Base-by-base conservation (phyloP, 1,140 invertebrate genomes). In the Onthophagus taurus region DNA sequence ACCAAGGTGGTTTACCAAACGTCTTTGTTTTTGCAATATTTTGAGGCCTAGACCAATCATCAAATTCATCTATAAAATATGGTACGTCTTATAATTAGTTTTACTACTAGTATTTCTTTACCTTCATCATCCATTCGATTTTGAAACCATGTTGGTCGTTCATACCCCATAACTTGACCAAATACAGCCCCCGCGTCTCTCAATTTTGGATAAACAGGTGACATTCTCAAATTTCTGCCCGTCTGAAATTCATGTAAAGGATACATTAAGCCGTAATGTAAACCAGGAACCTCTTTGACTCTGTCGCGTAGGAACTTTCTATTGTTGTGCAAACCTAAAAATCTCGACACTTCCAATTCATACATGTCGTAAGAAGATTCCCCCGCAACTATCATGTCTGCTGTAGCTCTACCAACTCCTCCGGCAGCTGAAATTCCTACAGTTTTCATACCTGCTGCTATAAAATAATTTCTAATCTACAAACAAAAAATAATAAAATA, bases 131-230 rank as follows among this genome's bases (percentile, higher is more conserved):
- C n/a, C n/a, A n/a, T 58, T 46, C 67, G 56, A 18, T 65, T 61
- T 49, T 88, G 79, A 68, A 97, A 99, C 78, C 89, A 98, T 24
- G 88, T 80, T 0, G 95, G 89, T 51, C 95, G 71, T 65, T 99
- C 96, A 64, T 98, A 99, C 1, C 94, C 95, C 91, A 98, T 97
- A 18, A 91, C 90, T 67, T 97, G 93, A 6, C 90, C 90, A 70
- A 98, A 99, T 8, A 95, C 83, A n/a, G 91, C 96, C 1, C 95
- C 95, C 23, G 84, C 85, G 60, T 89, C 83, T 59, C 85, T 77
- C 1, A 97, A 66, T 47, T 89, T 83, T 2, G 93, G 89, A 73
- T 95, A 97, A 47, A 99, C 89, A 0, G 95, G 93, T 1, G 95
- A 97, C 76, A 94, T 92, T 48, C 95, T 70, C 11, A 98, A 68